A percentile compares a stretch with the other conserved stretches of the same genome.
Conservation (phyloP, 2,113 vertebrate species). For the Todiramphus chloris region DNA sequence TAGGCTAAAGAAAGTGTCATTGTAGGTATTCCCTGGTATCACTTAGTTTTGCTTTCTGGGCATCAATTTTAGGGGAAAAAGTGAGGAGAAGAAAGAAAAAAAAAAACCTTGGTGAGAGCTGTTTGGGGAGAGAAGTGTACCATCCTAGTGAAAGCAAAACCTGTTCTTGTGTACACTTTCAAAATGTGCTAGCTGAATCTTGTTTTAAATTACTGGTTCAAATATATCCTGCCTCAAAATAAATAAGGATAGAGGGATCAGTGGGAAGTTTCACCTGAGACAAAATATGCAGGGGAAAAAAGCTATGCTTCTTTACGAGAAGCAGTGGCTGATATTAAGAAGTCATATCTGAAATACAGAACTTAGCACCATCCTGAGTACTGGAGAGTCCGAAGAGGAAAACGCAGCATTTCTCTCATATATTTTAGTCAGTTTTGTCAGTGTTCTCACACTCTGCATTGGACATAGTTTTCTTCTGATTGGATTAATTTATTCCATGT, state of each 20-base stretch:
- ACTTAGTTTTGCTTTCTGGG: neutral
- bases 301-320: neutral
- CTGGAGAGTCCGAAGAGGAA: neutral
- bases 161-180: neutral
- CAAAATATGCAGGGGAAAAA: neutral
- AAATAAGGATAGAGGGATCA: neutral
- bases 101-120: neutral
- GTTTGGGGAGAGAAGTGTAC: neutral
- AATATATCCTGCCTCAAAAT: neutral
- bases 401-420: neutral
- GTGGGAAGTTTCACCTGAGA: neutral
- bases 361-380: neutral
- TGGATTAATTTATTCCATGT: neutral
- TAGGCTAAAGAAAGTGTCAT: neutral
- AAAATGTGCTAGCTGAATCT: neutral
- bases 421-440: neutral
- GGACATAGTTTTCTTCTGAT: neutral
- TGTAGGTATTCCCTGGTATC: neutral
- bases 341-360: neutral
- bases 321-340: neutral
- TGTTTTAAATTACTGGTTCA: neutral
- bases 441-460: neutral
- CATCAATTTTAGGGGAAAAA: neutral
- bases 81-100: too few species aligned
- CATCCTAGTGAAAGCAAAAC: neutral